Evolutionary conservation across 2,113 vertebrate genomes (phyloP).

Genomic region (Oceanites oceanicus): DNA sequence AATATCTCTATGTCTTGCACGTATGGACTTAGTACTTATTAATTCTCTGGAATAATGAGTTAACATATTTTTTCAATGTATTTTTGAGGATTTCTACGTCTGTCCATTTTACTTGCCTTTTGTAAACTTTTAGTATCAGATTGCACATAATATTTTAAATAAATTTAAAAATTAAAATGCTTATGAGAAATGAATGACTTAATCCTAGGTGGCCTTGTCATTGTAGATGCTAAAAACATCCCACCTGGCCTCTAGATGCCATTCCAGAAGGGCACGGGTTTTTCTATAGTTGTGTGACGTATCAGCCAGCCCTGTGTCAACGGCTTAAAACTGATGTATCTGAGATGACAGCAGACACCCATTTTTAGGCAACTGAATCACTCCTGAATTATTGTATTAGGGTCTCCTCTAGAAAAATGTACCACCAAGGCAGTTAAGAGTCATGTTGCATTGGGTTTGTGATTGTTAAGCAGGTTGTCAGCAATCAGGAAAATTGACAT

Average conservation of each 20-base stretch:
- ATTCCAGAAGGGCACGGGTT: neutral
- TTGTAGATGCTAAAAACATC: neutral
- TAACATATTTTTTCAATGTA: neutral
- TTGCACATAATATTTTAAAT: neutral
- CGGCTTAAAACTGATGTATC: neutral
- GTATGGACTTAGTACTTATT: neutral
- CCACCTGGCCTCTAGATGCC: neutral
- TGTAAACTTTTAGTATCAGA: neutral
- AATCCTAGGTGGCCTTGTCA: neutral
- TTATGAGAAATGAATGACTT: neutral
- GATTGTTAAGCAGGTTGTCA: neutral
- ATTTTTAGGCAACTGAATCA: neutral
- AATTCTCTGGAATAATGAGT: neutral
- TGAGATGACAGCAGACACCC: neutral
- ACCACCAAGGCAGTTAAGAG: neutral
- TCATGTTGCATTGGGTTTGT: neutral
- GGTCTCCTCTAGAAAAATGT: neutral
- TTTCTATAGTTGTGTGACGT: rapidly evolving
- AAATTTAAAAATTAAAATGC: neutral
- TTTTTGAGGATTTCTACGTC: neutral
- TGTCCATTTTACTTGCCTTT: neutral
- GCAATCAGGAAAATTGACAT: neutral
- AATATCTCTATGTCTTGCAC: neutral
- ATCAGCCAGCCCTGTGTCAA: neutral
- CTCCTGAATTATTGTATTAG: neutral